Evolutionary conservation across 2,888 invertebrate genomes (phyloP), one percentile per base, ranked within the genome.

Genomic region (Cataglyphis livida): DNA sequence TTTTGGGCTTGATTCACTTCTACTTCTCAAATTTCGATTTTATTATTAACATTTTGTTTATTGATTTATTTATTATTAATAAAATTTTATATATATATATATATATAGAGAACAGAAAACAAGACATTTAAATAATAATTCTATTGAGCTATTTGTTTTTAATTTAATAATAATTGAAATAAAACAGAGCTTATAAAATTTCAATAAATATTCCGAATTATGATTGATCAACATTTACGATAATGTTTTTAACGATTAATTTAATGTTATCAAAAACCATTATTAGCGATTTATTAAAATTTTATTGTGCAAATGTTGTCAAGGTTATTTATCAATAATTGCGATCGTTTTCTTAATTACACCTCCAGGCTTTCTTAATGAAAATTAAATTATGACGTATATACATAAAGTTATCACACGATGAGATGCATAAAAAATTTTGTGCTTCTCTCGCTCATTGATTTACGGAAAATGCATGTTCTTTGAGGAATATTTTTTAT

Each of bases 161-260:
- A 62, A 15, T 32, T n/a, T 54, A 76, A 76, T 65, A 28, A 21
- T 7, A n/a, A 51, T 38, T 25, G 38, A 54, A n/a, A 2, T 44
- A 1, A 48, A 44, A 44, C 28, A 18, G 6, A 51, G 35, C 12
- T 48, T 44, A 10, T 38, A 1, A 76, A 32, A n/a, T 5, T 51
- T 12, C 32, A 74, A 48, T 51, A 25, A 51, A 35, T 64, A 75
- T 51, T 51, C n/a, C 7, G 35, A 75, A 64, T 35, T 75, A 62
- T 32, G 41, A 32, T 51, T 21, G 38, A 9, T 51, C 12, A n/a
- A 6, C 10, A 12, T 12, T 54, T 54, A 28, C 51, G 51, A 38
- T 54, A 65, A 75, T 66, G 75, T n/a, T 38, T 12, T 38, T 76
- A 65, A 76, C 54, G 35, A 75, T 75, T 25, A 51, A 65, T 65